phyloP scores from a whole-genome alignment of 2,888 invertebrate species.

The Mesochorus sp. region DNA sequence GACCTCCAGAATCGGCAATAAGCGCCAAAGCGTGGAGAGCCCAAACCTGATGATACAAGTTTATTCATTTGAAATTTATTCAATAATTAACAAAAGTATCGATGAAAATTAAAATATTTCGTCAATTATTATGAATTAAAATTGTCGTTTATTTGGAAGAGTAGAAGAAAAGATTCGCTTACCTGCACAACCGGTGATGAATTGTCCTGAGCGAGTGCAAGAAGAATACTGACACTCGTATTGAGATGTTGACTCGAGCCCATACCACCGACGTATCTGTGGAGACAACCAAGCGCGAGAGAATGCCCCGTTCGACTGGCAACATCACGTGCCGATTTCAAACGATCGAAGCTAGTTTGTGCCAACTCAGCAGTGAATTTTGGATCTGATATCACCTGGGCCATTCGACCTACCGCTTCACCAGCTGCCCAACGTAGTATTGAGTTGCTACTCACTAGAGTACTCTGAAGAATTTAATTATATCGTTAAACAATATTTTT shows the following conservation, averaged over 20 bases:
- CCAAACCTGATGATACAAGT: conserved; percentile 88
- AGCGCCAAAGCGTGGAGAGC: conserved; percentile 97
- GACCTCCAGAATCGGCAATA: conserved; percentile 98
- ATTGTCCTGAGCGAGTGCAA: conserved; percentile 96
- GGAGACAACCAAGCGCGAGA: conserved; percentile 96
- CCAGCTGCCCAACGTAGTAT: conserved; percentile 96
- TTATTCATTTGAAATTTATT: too few relatives aligned
- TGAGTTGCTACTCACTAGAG: conserved; percentile 89
- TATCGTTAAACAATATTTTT: not conserved
- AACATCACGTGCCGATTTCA: conserved; percentile 94
- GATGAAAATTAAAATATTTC: conserved; percentile 12
- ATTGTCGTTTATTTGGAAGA: too few relatives aligned
- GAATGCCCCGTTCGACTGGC: conserved; percentile 94
- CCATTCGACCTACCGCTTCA: conserved; percentile 96
- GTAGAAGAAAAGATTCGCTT: conserved; percentile 48
- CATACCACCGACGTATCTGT: conserved; percentile 97
- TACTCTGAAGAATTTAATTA: conserved; percentile 83
- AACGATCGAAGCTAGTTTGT: conserved; percentile 93
- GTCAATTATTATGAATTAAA: not conserved
- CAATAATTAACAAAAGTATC: not conserved
- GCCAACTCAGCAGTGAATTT: conserved; percentile 94
- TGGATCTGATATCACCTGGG: conserved; percentile 93
- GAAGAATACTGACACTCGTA: conserved; percentile 95
- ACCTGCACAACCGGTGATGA: conserved; percentile 97
- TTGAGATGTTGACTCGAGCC: conserved; percentile 97